Percentiles rank a stretch among this genome's conserved stretches.
Evolutionary conservation across 2,797 vertebrate genomes (phyloP).

Genomic region (Poliocrania exsul): DNA sequence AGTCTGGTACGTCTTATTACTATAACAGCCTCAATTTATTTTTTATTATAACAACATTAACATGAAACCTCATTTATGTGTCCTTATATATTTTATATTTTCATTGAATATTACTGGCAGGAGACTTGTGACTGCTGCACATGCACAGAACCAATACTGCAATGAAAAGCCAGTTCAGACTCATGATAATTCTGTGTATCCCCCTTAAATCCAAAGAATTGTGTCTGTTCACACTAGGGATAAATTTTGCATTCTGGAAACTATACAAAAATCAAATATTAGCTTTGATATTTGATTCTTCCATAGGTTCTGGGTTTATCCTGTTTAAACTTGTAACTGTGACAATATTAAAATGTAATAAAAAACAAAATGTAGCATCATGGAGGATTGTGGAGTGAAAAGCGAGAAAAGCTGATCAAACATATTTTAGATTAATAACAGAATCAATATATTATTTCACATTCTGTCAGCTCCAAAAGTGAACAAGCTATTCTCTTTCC

Average conservation of each 20-base stretch:
- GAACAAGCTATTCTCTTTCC: not conserved
- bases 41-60: not conserved
- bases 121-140: not conserved
- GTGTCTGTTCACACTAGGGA: not conserved
- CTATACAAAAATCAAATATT: constrained; percentile 25
- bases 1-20: not conserved
- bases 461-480: not conserved
- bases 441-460: constrained; percentile 36
- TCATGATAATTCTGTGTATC: not conserved
- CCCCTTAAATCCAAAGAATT: not conserved
- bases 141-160: not conserved
- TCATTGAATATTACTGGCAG: not conserved
- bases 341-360: not conserved
- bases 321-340: constrained; percentile 14
- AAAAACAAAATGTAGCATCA: constrained; percentile 20
- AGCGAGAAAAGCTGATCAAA: constrained; percentile 42
- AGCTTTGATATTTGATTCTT: constrained; percentile 30
- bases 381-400: not conserved
- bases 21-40: not conserved
- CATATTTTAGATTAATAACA: constrained; percentile 36
- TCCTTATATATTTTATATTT: not conserved
- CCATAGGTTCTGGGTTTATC: not conserved
- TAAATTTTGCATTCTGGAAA: constrained; percentile 5
- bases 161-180: constrained; percentile 8
- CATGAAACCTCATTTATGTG: not conserved